Evolutionary conservation across 2,888 invertebrate genomes (phyloP).

Genomic region (Polia nebulosa): DNA sequence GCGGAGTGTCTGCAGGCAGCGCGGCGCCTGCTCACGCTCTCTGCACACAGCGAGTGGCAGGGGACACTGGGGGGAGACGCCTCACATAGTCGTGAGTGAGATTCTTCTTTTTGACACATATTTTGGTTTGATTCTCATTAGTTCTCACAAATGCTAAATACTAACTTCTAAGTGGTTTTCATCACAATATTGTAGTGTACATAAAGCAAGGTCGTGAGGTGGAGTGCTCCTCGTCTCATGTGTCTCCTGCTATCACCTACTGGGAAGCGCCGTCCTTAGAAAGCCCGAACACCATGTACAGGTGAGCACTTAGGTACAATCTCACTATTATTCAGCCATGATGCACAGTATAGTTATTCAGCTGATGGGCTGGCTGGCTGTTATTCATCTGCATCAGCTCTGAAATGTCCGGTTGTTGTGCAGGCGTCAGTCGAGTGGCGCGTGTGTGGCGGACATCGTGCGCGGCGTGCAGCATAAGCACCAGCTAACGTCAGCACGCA

Average conservation of each 20-base stretch:
- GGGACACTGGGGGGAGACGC: slow-evolving; percentile 90
- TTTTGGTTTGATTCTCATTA: not conserved
- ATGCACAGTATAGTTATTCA: not conserved
- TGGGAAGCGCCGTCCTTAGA: slow-evolving; percentile 84
- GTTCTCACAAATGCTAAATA: not conserved
- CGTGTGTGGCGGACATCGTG: slow-evolving; percentile 79
- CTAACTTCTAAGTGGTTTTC: not conserved
- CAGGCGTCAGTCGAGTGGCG: slow-evolving; percentile 39
- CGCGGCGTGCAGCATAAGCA: slow-evolving; percentile 87
- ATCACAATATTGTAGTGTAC: slow-evolving; percentile 75
- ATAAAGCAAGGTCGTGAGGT: slow-evolving; percentile 92
- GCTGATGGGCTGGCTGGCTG: not conserved
- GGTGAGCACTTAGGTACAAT: slow-evolving; percentile 70
- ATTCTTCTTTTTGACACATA: not conserved
- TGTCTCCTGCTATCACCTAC: slow-evolving; percentile 81
- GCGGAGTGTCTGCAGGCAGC: slow-evolving; percentile 89
- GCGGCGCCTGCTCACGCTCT: slow-evolving; percentile 78
- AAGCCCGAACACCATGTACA: slow-evolving; percentile 80
- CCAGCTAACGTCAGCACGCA: slow-evolving; percentile 74
- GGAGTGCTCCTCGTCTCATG: slow-evolving; percentile 84
- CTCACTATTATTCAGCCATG: not conserved
- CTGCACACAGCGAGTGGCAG: slow-evolving; percentile 84
- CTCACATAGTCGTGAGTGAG: slow-evolving; percentile 91
- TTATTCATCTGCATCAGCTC: not conserved
- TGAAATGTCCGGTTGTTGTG: not conserved